Percentiles rank a stretch among this genome's conserved stretches.
These are phyloP conservation scores for Notiomystis cincta DNA, from an alignment of 2,113 vertebrate genomes.

Conservation along the genomic window DNA sequence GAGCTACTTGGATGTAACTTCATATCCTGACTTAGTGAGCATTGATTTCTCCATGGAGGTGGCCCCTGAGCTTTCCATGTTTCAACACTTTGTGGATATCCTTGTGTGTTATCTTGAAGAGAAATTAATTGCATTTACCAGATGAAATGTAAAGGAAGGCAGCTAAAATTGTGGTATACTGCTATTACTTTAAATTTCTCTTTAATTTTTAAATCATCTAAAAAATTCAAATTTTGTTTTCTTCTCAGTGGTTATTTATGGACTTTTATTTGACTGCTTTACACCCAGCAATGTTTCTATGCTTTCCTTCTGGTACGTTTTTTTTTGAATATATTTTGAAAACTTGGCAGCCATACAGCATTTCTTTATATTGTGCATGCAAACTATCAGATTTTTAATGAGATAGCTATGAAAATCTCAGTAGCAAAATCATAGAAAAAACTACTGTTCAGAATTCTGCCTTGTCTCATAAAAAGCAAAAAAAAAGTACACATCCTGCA, in stretches of 20 bases:
- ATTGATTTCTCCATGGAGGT: background rate
- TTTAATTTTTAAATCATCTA: background rate
- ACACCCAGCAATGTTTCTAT: background rate
- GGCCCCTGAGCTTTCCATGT: background rate
- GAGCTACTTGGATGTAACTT: background rate
- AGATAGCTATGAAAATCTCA: background rate
- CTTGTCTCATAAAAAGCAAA: background rate
- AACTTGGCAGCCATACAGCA: background rate
- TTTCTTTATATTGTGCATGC: background rate
- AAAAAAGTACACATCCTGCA: background rate
- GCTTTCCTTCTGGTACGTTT: background rate
- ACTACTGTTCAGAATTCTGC: background rate
- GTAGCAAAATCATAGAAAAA: background rate
- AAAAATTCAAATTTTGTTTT: background rate
- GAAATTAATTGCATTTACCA: background rate
- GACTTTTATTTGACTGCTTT: background rate
- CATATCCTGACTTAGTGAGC: background rate
- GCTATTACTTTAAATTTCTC: background rate
- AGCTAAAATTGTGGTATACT: background rate
- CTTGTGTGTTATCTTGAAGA: background rate
- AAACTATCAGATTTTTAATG: background rate
- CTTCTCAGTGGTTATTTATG: background rate
- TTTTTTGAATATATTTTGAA: background rate
- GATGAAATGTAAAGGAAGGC: background rate
- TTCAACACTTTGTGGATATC: background rate